Conservation (phyloP, 2,888 invertebrate species). For the Tinea semifulvella region DNA sequence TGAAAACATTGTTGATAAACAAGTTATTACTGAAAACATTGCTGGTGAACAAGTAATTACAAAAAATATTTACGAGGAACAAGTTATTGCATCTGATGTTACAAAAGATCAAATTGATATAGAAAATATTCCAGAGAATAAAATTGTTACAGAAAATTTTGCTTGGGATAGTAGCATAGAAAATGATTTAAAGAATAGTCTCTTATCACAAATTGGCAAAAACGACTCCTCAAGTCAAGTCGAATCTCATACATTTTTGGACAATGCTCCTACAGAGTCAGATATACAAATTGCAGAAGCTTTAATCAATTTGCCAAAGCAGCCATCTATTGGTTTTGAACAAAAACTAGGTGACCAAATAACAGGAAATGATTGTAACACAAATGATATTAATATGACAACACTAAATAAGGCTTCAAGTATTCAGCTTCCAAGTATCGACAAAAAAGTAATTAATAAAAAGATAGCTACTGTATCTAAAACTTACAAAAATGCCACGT, state of each 20-base stretch:
- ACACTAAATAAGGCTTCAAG: conserved; percentile 1
- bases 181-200: neutral
- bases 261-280: conserved; percentile 49
- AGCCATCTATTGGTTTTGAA: neutral
- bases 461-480: no score
- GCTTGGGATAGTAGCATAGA: no score
- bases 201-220: neutral
- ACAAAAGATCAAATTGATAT: no score
- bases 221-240: neutral
- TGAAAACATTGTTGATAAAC: no score
- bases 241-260: conserved; percentile 14
- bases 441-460: neutral
- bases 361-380: neutral
- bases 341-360: neutral
- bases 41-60: no score
- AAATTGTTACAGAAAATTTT: no score
- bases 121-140: no score
- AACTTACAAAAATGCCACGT: neutral
- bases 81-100: neutral
- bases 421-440: neutral
- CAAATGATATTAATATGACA: neutral
- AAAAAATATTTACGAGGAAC: no score
- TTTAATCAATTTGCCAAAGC: conserved; percentile 47
- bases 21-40: no score
- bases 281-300: conserved; percentile 61